phyloP scores from a whole-genome alignment of 2,113 vertebrate genomes.

The Manacus vitellinus region DNA sequence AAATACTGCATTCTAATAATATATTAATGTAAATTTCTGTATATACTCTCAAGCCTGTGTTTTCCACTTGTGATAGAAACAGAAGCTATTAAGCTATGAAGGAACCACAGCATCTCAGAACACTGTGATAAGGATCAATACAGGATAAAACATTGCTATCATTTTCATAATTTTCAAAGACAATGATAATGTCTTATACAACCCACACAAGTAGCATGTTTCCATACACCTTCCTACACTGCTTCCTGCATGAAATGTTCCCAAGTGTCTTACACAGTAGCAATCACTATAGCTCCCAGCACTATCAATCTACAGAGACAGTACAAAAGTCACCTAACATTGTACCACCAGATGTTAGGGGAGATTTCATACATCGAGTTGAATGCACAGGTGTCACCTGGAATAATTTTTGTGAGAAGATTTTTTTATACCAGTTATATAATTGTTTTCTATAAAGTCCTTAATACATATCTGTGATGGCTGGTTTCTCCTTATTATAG shows the following conservation, averaged over 20 bases:
- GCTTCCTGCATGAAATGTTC: slow-evolving; percentile 23
- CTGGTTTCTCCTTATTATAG: slow-evolving; percentile 81
- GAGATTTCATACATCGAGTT: slow-evolving; percentile 24
- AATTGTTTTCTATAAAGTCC: slow-evolving; percentile 1
- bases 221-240: slow-evolving; percentile 38
- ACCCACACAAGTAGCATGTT: slow-evolving; percentile 33
- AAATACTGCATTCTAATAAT: neutral
- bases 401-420: slow-evolving; percentile 42
- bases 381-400: slow-evolving; percentile 47
- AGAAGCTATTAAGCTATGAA: slow-evolving; percentile 16
- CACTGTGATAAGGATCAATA: slow-evolving; percentile 1
- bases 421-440: neutral
- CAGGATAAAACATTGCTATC: slow-evolving; percentile 41
- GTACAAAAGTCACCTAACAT: slow-evolving; percentile 44
- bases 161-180: slow-evolving; percentile 29
- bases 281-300: slow-evolving; percentile 55
- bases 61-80: neutral
- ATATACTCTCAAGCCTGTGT: neutral
- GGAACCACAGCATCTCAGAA: neutral
- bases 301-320: slow-evolving; percentile 42
- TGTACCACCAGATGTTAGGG: slow-evolving; percentile 13
- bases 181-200: neutral
- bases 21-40: neutral
- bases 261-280: slow-evolving; percentile 36
- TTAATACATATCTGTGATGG: slow-evolving; percentile 74